phyloP scores from a whole-genome alignment of 2,888 invertebrate genomes.

The Oscheius sp. region DNA sequence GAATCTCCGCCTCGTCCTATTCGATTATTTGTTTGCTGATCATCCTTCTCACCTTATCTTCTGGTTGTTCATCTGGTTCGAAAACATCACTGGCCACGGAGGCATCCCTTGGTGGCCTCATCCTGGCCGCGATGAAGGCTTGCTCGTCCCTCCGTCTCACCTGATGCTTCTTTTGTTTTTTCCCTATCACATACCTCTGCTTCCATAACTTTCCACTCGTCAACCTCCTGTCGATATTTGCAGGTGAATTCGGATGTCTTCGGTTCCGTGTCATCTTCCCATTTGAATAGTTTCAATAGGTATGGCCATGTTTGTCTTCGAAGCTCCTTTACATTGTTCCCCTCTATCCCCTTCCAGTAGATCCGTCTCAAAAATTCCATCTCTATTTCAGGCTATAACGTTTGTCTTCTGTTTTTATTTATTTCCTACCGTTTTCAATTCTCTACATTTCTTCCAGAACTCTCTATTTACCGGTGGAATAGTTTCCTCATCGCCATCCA shows the following conservation, averaged over 20 bases:
- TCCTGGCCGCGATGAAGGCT: conserved; percentile 59
- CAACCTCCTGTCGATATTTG: conserved; percentile 76
- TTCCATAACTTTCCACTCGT: conserved; percentile 93
- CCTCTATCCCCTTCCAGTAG: conserved; percentile 87
- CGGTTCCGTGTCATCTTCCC: conserved; percentile 58
- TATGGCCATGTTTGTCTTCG: conserved; percentile 70
- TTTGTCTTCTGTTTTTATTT: background rate
- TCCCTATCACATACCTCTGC: too few species aligned
- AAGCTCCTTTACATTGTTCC: conserved; percentile 72
- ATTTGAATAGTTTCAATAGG: conserved; percentile 61
- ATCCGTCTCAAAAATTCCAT: conserved; percentile 84
- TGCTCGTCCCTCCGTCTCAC: conserved; percentile 83
- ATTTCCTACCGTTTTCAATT: conserved; percentile 40
- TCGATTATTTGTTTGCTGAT: background rate
- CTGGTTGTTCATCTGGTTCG: conserved; percentile 44
- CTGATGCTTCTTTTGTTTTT: too few species aligned
- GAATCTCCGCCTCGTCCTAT: conserved; percentile 28
- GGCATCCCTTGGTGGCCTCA: conserved; percentile 50
- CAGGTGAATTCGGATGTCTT: conserved; percentile 49
- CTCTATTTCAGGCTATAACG: conserved; percentile 68
- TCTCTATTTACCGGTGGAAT: conserved; percentile 56
- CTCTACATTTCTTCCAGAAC: conserved; percentile 62
- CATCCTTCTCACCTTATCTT: background rate
- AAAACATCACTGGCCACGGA: conserved; percentile 65
- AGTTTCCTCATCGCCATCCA: conserved; percentile 31